These are phyloP conservation scores for Drosophila arizonae DNA, from an alignment of 1,140 invertebrate genomes.

Conservation along the genomic window DNA sequence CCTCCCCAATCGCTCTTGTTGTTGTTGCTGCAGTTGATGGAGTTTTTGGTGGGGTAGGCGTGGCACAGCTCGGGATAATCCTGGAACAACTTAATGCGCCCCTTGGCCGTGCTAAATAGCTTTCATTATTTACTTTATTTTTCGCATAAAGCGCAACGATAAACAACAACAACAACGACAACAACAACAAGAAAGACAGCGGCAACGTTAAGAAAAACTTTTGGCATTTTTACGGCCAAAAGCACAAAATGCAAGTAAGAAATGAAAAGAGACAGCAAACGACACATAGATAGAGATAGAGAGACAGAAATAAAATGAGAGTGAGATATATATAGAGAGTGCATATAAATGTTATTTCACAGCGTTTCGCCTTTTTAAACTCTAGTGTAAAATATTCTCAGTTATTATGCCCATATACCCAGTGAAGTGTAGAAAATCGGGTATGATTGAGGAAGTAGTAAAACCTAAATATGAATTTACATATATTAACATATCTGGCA, in stretches of 20 bases:
- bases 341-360: constrained; percentile 37
- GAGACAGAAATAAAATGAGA: background rate
- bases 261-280: constrained; percentile 4
- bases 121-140: constrained; percentile 76
- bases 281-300: constrained; percentile 8
- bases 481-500: too few relatives aligned
- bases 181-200: background rate
- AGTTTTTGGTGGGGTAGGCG: constrained; percentile 32
- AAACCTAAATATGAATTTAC: too few relatives aligned
- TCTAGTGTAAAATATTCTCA: constrained; percentile 9
- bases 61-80: constrained; percentile 40
- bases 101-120: constrained; percentile 74
- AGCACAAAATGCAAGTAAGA: constrained; percentile 15
- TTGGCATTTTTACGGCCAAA: constrained; percentile 32
- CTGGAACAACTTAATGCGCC: constrained; percentile 67
- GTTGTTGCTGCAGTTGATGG: constrained; percentile 30
- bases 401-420: background rate
- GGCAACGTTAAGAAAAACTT: constrained; percentile 40
- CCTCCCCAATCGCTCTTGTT: background rate
- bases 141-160: constrained; percentile 51
- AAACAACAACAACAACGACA: constrained; percentile 2
- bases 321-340: constrained; percentile 2
- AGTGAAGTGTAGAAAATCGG: background rate
- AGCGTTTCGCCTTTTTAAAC: background rate
- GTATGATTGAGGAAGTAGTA: background rate